Base-by-base conservation (phyloP, 2,888 invertebrate species). In the Lasioglossum oenotherae region DNA sequence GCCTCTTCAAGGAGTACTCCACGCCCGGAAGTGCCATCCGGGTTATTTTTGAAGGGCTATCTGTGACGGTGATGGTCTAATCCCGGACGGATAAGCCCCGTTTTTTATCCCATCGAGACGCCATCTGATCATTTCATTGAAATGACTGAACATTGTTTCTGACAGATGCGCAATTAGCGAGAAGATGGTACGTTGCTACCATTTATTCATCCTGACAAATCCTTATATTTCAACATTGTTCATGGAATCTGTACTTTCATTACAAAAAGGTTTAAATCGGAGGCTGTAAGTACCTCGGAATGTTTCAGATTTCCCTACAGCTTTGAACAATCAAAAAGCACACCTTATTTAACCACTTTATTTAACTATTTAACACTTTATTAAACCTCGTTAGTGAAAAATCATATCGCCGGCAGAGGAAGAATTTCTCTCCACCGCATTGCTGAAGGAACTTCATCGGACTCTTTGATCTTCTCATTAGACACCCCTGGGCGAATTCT, bases 41-140 rank as follows among this genome's bases (percentile, higher is more conserved):
- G 23, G 60, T n/a, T 72, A 74, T 75, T 72, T 53, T 76, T 41
- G 41, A 71, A 31, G 31, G 16, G 49, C 64, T 72, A 82, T 72
- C 74, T 75, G 57, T 16, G 31, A n/a, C 46, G 23, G 19, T 27
- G 60, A 75, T 67, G 19, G 67, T 35, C 14, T 23, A 76, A 27
- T 19, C 35, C 27, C 44, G 75, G 75, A 27, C 27, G 27, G 57
- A 41, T 71, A 69, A 78, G 31, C 69, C 69, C 10, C 38, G 41
- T 57, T 57, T 82, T 35, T 57, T 23, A 31, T 16, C 5, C 4
- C 16, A n/a, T 31, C 60, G 60, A 64, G 27, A 60, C 27, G 27
- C 27, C 31, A 27, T 31, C 60, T 4, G 6, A 31, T 16, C 27
- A 2, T 31, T 31, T 16, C 27, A 31, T 16, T 16, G 27, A 16